phyloP scores from a whole-genome alignment of 1,140 invertebrate genomes.

The Drosophila funebris region DNA sequence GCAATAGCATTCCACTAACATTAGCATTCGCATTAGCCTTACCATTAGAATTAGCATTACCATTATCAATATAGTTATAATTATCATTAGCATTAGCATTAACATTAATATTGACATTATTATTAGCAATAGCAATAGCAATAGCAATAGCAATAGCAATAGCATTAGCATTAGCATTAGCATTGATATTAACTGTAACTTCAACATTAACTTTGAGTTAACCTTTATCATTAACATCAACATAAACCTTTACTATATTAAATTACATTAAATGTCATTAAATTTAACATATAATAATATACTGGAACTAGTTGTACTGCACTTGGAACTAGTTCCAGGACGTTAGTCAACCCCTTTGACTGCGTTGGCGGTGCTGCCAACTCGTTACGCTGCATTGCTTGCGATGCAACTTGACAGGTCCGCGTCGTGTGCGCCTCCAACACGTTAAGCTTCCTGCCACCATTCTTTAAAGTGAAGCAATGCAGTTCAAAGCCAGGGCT shows the following conservation, averaged over 20 bases:
- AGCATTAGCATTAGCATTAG: neutral
- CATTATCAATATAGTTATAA: neutral
- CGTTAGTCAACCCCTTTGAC: neutral
- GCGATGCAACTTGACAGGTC: constrained; percentile 29
- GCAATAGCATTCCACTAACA: neutral
- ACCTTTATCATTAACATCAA: no score
- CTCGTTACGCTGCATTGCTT: constrained; percentile 17
- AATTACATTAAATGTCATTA: no score
- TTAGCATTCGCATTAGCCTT: neutral
- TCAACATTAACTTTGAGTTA: no score
- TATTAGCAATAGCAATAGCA: neutral
- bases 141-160: neutral
- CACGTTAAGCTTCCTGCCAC: constrained; percentile 30
- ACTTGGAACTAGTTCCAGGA: constrained; percentile 1
- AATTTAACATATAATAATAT: no score
- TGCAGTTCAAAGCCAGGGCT: constrained; percentile 2
- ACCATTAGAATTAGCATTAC: neutral
- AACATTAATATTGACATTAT: neutral
- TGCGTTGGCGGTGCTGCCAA: constrained; percentile 21
- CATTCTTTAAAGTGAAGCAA: neutral
- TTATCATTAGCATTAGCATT: neutral
- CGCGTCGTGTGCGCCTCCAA: constrained; percentile 20
- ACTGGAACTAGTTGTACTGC: neutral
- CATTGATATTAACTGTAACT: neutral
- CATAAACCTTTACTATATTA: no score